Evolutionary conservation across 2,113 vertebrate genomes (phyloP).

Genomic region (Beaufortia kweichowensis): DNA sequence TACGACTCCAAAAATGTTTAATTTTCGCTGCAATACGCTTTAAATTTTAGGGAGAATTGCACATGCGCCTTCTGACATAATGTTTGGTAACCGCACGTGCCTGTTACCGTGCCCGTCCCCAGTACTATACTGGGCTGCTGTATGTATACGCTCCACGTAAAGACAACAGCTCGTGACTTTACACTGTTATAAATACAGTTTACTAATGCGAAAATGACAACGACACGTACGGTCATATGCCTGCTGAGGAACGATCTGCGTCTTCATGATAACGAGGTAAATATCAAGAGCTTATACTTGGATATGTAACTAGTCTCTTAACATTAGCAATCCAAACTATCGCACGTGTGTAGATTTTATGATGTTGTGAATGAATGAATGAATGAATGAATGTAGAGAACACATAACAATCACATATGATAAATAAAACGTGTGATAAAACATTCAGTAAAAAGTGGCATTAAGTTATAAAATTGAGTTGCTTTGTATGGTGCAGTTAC

Average conservation of each 20-base stretch:
- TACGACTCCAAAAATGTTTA: no score
- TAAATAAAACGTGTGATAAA: no score
- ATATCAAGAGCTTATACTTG: not conserved
- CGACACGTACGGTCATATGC: slow-evolving; percentile 66
- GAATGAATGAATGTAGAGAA: no score
- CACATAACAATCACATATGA: no score
- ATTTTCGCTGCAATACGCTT: no score
- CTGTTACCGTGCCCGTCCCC: not conserved
- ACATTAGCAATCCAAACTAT: not conserved
- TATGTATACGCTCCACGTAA: not conserved
- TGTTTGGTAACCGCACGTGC: slow-evolving; percentile 15
- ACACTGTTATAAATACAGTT: not conserved
- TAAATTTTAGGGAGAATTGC: no score
- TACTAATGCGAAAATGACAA: slow-evolving; percentile 48
- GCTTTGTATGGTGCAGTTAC: not conserved
- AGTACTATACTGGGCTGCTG: not conserved
- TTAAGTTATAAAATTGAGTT: no score
- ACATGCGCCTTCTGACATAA: not conserved
- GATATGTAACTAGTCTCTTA: not conserved
- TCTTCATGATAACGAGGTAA: slow-evolving; percentile 78
- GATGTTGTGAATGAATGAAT: no score
- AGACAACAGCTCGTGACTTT: not conserved
- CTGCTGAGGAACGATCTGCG: slow-evolving; percentile 78
- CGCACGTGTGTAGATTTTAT: not conserved
- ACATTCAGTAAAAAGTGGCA: no score